These are phyloP conservation scores for Bruchidius siliquastri DNA, from an alignment of 2,888 invertebrate genomes.

Conservation along the genomic window DNA sequence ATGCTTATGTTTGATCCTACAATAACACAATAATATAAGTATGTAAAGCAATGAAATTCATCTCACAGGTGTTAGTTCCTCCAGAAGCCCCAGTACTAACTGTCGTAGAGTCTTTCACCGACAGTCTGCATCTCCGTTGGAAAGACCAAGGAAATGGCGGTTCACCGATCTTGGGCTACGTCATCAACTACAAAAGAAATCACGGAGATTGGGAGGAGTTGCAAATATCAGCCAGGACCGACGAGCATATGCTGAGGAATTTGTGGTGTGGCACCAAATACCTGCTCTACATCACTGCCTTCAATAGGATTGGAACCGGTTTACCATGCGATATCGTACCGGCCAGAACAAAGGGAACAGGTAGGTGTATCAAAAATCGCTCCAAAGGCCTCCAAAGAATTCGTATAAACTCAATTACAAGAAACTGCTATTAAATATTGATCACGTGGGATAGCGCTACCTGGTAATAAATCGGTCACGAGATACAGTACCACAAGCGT, in stretches of 20 bases:
- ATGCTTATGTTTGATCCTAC: no score
- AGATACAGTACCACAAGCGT: no score
- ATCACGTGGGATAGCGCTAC: no score
- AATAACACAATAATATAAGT: no score
- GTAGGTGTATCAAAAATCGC: constrained; percentile 39
- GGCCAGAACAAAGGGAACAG: constrained; percentile 76
- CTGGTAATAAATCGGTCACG: no score
- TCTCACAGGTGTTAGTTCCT: constrained; percentile 60
- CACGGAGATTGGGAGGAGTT: constrained; percentile 90
- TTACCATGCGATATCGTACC: constrained; percentile 84
- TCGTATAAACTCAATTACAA: no score
- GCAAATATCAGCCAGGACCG: constrained; percentile 76
- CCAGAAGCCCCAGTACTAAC: constrained; percentile 80
- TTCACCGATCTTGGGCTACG: constrained; percentile 77
- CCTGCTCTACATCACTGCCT: constrained; percentile 84
- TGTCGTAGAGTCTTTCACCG: constrained; percentile 77
- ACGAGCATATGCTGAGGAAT: constrained; percentile 73
- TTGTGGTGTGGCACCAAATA: constrained; percentile 86
- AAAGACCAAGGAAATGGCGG: constrained; percentile 73
- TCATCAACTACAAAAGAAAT: constrained; percentile 84
- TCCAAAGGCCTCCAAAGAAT: no score
- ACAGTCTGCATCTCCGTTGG: constrained; percentile 76
- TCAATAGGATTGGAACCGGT: constrained; percentile 84
- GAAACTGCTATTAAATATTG: no score
- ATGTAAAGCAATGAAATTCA: no score